Evolutionary conservation across 2,113 vertebrate species (phyloP).

Genomic region (Pteropus alecto): DNA sequence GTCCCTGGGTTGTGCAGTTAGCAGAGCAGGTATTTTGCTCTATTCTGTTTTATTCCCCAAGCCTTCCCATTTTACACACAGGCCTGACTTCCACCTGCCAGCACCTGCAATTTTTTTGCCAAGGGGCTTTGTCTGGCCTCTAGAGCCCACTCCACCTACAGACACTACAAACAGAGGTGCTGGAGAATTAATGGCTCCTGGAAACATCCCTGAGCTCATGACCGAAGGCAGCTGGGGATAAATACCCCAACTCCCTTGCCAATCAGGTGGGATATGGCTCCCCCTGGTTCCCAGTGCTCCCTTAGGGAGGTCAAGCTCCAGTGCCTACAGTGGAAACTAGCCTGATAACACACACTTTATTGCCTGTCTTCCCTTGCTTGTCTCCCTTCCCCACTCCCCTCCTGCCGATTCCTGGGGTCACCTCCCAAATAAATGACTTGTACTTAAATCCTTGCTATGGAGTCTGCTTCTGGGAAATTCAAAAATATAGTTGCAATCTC

Average conservation of each 20-base stretch:
- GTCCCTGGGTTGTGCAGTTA: background rate
- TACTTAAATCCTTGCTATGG: background rate
- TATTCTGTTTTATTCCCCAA: rapidly evolving
- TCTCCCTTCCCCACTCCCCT: background rate
- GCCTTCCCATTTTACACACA: background rate
- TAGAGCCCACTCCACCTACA: background rate
- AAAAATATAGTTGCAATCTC: background rate
- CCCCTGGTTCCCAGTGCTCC: background rate
- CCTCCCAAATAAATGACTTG: background rate
- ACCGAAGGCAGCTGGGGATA: background rate
- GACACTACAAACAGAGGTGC: background rate
- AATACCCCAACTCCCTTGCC: background rate
- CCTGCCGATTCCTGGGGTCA: background rate
- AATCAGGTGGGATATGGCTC: too few relatives aligned
- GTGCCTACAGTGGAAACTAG: background rate
- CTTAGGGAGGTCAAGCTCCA: background rate
- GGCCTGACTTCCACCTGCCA: too few relatives aligned
- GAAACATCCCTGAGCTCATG: background rate
- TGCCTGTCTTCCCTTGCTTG: background rate
- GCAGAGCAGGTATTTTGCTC: background rate
- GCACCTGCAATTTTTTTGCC: background rate
- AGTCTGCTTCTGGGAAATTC: background rate
- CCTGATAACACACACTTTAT: rapidly evolving
- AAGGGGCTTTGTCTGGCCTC: background rate
- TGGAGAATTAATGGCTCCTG: background rate